Evolutionary conservation across 35 echinoderm and acorn worm genomes (phyloP).

Genomic region (Apostichopus californicus): DNA sequence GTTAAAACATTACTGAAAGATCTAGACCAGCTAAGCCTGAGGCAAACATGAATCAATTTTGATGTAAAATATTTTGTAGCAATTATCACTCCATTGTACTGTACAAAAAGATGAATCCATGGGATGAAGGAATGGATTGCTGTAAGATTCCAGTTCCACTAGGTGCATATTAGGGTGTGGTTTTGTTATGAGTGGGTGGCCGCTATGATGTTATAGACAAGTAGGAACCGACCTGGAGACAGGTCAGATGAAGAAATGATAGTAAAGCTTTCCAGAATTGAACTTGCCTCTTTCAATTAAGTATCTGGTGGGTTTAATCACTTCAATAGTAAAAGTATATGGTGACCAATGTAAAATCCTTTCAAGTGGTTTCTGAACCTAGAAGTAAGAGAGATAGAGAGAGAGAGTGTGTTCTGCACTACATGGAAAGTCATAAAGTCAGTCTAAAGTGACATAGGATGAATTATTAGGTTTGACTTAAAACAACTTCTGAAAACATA

Average conservation of each 20-base stretch:
- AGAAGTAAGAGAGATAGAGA: background rate
- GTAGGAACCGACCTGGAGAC: too few species aligned
- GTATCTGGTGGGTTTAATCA: too few species aligned
- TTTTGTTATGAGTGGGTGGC: background rate
- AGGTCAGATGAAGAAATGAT: too few species aligned
- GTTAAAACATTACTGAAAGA: conserved; percentile 14
- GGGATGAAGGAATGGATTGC: background rate
- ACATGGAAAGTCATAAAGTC: background rate
- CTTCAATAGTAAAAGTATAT: too few species aligned
- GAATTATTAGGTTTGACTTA: background rate
- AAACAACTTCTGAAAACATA: background rate
- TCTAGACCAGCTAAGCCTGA: background rate
- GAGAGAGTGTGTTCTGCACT: background rate
- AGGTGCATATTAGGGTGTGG: too few species aligned
- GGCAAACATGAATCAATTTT: background rate
- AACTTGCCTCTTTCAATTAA: too few species aligned
- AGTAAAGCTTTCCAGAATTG: too few species aligned
- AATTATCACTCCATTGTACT: conserved; percentile 44
- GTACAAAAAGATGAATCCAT: background rate
- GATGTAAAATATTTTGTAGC: conserved; percentile 4
- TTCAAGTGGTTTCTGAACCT: background rate
- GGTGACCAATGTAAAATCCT: too few species aligned
- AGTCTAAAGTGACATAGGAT: background rate
- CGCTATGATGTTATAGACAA: background rate
- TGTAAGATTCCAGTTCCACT: too few species aligned